Evolutionary conservation across 2,888 invertebrate genomes (phyloP).

Genomic region (Polylopha cassiicola): DNA sequence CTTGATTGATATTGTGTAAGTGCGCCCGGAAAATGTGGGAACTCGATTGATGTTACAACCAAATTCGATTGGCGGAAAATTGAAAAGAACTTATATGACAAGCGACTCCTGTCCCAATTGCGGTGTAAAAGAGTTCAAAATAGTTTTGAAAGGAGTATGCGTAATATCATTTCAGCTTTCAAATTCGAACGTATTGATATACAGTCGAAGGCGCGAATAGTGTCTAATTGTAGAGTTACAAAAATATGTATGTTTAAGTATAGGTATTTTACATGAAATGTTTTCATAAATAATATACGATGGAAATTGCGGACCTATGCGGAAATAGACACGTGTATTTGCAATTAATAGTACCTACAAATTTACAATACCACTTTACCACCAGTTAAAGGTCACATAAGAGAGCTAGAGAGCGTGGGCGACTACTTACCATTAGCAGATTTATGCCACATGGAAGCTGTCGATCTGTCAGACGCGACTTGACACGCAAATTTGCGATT

Average conservation of each 20-base stretch:
- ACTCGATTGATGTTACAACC: constrained; percentile 76
- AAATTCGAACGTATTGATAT: constrained; percentile 54
- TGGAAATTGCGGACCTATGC: too few relatives aligned
- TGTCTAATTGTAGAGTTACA: constrained; percentile 54
- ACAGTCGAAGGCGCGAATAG: constrained; percentile 70
- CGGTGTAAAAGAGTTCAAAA: constrained; percentile 36
- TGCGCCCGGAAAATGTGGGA: constrained; percentile 77
- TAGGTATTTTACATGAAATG: too few relatives aligned
- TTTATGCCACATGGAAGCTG: constrained; percentile 20
- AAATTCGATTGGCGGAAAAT: constrained; percentile 76
- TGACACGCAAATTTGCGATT: constrained; percentile 29
- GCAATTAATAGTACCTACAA: too few relatives aligned
- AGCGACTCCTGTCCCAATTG: constrained; percentile 40
- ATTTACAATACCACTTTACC: too few relatives aligned
- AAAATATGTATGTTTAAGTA: too few relatives aligned
- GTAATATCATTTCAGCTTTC: constrained; percentile 41
- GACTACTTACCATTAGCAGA: constrained; percentile 9
- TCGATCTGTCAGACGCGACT: constrained; percentile 16
- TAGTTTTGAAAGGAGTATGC: constrained; percentile 24
- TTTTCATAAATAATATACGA: too few relatives aligned
- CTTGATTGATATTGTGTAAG: constrained; percentile 78
- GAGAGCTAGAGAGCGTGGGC: constrained; percentile 13
- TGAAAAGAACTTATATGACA: constrained; percentile 58
- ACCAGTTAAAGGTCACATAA: too few relatives aligned
- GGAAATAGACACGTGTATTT: too few relatives aligned